Base-by-base conservation (phyloP, 2,888 invertebrate species). In the Synanthedon formicaeformis region DNA sequence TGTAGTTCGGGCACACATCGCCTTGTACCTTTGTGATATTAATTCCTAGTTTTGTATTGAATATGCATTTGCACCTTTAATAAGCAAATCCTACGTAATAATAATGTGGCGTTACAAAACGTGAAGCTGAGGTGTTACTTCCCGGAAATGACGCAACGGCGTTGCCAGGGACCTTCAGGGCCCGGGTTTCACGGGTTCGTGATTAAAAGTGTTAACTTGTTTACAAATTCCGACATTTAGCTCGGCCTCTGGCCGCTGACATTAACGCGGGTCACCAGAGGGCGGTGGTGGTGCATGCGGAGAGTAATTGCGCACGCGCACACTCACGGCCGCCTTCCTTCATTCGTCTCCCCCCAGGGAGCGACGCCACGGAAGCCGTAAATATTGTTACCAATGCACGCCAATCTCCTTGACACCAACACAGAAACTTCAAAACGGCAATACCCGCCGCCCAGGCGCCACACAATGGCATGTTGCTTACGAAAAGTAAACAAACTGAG, bases 141-240 rank as follows among this genome's bases (percentile, higher is more conserved):
- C 75, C 75, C 66, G 78, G 78, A 79, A 75, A 67, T 67, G 52
- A 51, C 70, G 63, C 67, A 56, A 14, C 5, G 45, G 45, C 14
- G 54, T 52, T 50, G 55, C 53, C 61, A 61, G 52, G 57, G 65
- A 60, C 60, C 59, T 56, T 61, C 60, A 60, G 55, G 53, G 48
- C 54, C 54, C 58, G 62, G 58, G 63, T 59, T 61, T 60, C 60
- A 64, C 58, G 64, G 62, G 65, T 62, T 58, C 62, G 57, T 55
- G 61, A 60, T 64, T 60, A 59, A 58, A 58, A 60, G 60, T 62
- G 58, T 61, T 57, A 55, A 55, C 66, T 67, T 69, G 67, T 75
- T 71, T 68, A 71, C 61, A 60, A 60, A 64, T 61, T 60, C 59
- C 61, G 63, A 64, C 69, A 69, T 72, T 65, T 60, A 56, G 54